These are phyloP conservation scores for Dicyrtomina minuta DNA, from an alignment of 2,888 invertebrate species.

Conservation along the genomic window DNA sequence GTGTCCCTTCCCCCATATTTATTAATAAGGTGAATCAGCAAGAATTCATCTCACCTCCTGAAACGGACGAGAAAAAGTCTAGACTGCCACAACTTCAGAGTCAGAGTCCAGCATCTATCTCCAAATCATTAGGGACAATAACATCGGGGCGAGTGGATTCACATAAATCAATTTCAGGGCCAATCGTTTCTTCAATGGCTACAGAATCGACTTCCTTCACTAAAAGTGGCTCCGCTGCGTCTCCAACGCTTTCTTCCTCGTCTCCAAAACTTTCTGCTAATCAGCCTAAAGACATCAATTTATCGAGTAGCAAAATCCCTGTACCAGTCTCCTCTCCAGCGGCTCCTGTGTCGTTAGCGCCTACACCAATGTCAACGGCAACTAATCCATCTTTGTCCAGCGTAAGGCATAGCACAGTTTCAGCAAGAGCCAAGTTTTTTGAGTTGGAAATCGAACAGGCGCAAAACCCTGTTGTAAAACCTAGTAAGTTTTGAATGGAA, in stretches of 20 bases:
- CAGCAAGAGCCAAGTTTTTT: conserved; percentile 91
- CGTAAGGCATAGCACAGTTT: conserved; percentile 44
- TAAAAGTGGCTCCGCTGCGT: neutral
- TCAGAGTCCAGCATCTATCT: conserved; percentile 9
- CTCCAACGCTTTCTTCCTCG: conserved; percentile 9
- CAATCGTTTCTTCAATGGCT: neutral
- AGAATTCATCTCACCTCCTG: conserved; percentile 37
- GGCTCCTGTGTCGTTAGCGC: conserved; percentile 15
- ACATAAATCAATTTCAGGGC: neutral
- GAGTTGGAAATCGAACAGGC: conserved; percentile 94
- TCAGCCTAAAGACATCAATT: neutral
- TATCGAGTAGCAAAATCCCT: conserved; percentile 24
- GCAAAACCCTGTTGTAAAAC: conserved; percentile 78
- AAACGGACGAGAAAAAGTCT: conserved; percentile 7
- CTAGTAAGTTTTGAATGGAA: conserved; percentile 63
- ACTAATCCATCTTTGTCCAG: conserved; percentile 8
- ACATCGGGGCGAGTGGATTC: too few species aligned
- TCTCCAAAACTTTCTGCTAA: neutral
- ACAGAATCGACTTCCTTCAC: neutral
- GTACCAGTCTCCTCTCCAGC: conserved; percentile 22
- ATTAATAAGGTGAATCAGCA: conserved; percentile 27
- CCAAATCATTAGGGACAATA: neutral
- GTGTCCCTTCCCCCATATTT: conserved; percentile 49
- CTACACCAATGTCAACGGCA: neutral
- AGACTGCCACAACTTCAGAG: neutral